phyloP scores from a whole-genome alignment of 2,797 vertebrate genomes.

The Enteromius thamalakanensis region DNA sequence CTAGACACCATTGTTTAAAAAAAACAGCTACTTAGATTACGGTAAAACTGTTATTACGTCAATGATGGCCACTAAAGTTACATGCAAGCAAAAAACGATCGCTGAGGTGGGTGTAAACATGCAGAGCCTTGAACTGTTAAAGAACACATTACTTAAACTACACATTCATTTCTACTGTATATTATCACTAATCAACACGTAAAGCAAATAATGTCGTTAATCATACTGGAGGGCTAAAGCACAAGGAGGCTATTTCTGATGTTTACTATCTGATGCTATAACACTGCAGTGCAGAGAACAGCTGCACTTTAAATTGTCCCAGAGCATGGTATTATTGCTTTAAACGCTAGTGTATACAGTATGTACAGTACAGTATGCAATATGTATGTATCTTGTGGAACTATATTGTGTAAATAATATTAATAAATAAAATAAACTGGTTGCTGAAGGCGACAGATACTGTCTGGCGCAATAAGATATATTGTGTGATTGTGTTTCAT shows the following conservation, averaged over 20 bases:
- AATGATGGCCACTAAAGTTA: neutral
- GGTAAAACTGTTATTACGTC: neutral
- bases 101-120: constrained; percentile 7
- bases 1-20: neutral
- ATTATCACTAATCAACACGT: neutral
- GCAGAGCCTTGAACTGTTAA: neutral
- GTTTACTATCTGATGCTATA: neutral
- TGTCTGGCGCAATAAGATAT: neutral
- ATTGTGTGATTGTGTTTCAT: neutral
- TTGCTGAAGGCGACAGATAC: neutral
- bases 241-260: neutral
- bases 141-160: neutral
- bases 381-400: neutral
- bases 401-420: neutral
- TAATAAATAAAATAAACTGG: neutral
- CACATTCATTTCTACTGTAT: neutral
- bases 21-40: neutral
- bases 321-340: neutral
- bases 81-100: neutral
- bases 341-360: neutral
- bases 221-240: neutral
- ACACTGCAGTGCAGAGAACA: constrained; percentile 31
- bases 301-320: neutral
- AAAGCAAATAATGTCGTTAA: neutral
- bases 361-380: neutral